A percentile compares a stretch with the other conserved stretches of the same genome.
Evolutionary conservation across 2,888 invertebrate species (phyloP).

Genomic region (Sinodicranocentrus sp.): DNA sequence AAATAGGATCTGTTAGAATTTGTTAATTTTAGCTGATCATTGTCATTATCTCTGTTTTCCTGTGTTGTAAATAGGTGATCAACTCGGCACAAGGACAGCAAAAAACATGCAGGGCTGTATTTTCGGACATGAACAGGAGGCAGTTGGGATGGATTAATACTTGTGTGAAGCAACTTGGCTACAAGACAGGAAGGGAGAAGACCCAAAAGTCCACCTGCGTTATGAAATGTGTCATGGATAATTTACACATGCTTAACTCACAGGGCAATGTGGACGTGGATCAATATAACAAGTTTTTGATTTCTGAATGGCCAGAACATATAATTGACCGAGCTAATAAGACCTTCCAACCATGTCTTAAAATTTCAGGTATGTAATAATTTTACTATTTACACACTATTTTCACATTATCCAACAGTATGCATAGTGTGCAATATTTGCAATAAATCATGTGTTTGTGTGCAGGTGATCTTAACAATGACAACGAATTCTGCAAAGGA

Average conservation of each 20-base stretch:
- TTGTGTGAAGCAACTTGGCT: constrained; percentile 57
- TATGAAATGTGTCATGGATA: constrained; percentile 58
- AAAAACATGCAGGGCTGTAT: constrained; percentile 52
- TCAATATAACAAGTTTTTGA: constrained; percentile 25
- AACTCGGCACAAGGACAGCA: not conserved
- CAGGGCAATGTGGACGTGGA: constrained; percentile 19
- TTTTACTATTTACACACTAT: too few species aligned
- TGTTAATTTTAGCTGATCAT: not conserved
- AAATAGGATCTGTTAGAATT: not conserved
- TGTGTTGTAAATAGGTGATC: constrained; percentile 8
- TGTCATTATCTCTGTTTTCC: not conserved
- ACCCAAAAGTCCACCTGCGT: constrained; percentile 63
- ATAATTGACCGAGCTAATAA: constrained; percentile 41
- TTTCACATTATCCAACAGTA: too few species aligned
- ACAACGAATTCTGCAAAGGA: constrained; percentile 68
- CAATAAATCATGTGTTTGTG: too few species aligned
- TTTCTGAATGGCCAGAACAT: constrained; percentile 46
- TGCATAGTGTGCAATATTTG: too few species aligned
- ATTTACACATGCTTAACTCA: constrained; percentile 41
- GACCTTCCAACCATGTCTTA: constrained; percentile 59
- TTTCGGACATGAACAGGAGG: constrained; percentile 53
- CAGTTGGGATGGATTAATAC: constrained; percentile 50
- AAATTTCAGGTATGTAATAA: constrained; percentile 39
- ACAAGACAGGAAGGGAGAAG: constrained; percentile 60
- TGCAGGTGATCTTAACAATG: not conserved